Evolutionary conservation across 2,888 invertebrate genomes (phyloP).

Genomic region (Drosophila nigricruria): DNA sequence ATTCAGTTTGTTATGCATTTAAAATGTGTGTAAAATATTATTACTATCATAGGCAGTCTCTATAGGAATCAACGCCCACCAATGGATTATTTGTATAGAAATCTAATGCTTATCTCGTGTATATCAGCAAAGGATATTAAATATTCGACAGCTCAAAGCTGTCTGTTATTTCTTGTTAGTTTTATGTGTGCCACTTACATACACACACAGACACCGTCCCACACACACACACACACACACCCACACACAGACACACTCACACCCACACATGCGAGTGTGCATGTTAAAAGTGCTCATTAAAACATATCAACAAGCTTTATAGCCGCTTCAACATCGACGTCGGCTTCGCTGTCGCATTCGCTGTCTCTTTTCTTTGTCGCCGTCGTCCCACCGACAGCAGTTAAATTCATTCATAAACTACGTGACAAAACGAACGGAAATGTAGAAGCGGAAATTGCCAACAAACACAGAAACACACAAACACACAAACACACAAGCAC

Average conservation of each 20-base stretch:
- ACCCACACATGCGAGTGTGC: slow-evolving; percentile 40
- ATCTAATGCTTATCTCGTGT: slow-evolving; percentile 6
- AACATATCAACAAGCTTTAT: slow-evolving; percentile 78
- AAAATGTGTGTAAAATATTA: not conserved
- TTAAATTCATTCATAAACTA: slow-evolving; percentile 81
- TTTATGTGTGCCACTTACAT: slow-evolving; percentile 39
- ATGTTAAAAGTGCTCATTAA: slow-evolving; percentile 76
- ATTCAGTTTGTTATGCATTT: not conserved
- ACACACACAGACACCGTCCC: slow-evolving; percentile 21
- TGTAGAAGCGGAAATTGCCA: slow-evolving; percentile 78
- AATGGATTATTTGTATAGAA: slow-evolving; percentile 2
- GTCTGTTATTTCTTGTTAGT: slow-evolving; percentile 39
- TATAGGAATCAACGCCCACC: not conserved
- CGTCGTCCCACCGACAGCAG: slow-evolving; percentile 52
- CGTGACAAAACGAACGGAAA: slow-evolving; percentile 81
- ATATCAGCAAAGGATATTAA: slow-evolving; percentile 10
- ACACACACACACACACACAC: slow-evolving; percentile 10
- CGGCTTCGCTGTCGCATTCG: slow-evolving; percentile 16
- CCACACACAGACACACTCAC: slow-evolving; percentile 5
- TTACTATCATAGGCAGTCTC: not conserved
- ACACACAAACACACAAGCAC: slow-evolving; percentile 6
- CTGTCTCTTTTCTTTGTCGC: slow-evolving; percentile 7
- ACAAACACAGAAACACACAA: slow-evolving; percentile 56
- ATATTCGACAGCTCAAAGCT: slow-evolving; percentile 12
- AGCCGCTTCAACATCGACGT: slow-evolving; percentile 37